Evolutionary conservation across 2,797 vertebrate genomes (phyloP).

Genomic region (Sciaenops ocellatus): DNA sequence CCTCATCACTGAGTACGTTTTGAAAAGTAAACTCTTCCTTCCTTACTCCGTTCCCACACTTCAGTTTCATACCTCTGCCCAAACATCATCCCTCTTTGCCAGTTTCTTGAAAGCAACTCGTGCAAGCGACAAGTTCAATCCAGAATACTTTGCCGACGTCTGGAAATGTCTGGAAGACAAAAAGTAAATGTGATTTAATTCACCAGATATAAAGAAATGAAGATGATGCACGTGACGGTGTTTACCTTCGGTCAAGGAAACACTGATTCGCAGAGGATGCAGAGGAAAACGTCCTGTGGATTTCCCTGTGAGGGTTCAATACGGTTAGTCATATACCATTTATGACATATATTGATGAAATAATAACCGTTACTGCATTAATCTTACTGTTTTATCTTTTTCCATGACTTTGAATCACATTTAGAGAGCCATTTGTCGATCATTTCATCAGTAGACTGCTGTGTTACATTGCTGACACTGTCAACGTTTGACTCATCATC

Average conservation of each 20-base stretch:
- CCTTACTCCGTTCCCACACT: too few relatives aligned
- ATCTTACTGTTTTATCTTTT: constrained; percentile 68
- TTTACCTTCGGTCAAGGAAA: constrained; percentile 87
- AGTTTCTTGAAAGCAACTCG: constrained; percentile 62
- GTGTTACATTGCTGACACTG: not conserved
- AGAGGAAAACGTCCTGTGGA: constrained; percentile 82
- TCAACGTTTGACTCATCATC: not conserved
- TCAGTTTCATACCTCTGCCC: constrained; percentile 57
- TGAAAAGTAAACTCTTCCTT: too few relatives aligned
- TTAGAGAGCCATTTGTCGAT: constrained; percentile 70
- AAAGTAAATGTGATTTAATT: not conserved
- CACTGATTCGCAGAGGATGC: constrained; percentile 85
- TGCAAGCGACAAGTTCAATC: constrained; percentile 66
- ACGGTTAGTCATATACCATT: not conserved
- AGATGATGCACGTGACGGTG: not conserved
- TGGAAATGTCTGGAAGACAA: constrained; percentile 46
- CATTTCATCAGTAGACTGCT: constrained; percentile 45
- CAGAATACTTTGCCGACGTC: constrained; percentile 53
- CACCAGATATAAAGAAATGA: not conserved
- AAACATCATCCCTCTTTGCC: constrained; percentile 32
- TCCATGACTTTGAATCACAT: constrained; percentile 57
- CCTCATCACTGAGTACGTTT: too few relatives aligned
- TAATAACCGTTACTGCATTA: not conserved
- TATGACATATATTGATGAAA: not conserved
- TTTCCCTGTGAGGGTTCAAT: constrained; percentile 58